Evolutionary conservation across 2,797 vertebrate genomes (phyloP).

Genomic region (Molossus molossus): DNA sequence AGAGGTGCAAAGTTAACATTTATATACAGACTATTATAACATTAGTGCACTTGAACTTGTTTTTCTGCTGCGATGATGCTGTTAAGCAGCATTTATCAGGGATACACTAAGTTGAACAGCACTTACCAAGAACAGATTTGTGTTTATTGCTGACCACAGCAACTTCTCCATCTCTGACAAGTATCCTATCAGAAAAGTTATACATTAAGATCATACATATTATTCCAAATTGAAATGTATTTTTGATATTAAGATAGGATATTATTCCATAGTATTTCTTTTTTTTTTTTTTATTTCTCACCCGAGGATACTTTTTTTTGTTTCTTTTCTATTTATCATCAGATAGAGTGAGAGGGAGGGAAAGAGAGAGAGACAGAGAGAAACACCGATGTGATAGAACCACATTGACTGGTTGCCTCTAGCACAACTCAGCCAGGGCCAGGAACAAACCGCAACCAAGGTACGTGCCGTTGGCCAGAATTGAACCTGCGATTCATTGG

Average conservation of each 20-base stretch:
- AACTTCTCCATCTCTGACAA: not conserved
- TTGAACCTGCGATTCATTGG: too few relatives aligned
- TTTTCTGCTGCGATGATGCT: not conserved
- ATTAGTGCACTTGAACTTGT: not conserved
- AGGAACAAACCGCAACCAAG: too few relatives aligned
- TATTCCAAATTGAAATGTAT: not conserved
- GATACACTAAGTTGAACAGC: not conserved
- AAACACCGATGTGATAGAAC: too few relatives aligned
- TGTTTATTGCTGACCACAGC: not conserved
- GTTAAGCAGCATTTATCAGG: not conserved
- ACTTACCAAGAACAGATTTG: not conserved
- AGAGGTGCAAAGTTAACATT: not conserved
- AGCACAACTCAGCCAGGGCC: too few relatives aligned
- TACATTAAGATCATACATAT: not conserved
- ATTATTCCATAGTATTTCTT: not conserved
- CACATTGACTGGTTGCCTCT: too few relatives aligned
- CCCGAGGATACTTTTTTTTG: too few relatives aligned
- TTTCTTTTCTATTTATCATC: too few relatives aligned
- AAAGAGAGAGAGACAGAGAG: too few relatives aligned
- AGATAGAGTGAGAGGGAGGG: too few relatives aligned
- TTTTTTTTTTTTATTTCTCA: not conserved
- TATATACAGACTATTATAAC: not conserved
- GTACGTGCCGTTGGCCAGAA: too few relatives aligned
- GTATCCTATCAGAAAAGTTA: not conserved
- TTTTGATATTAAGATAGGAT: not conserved